These are phyloP conservation scores for Lepidothrix coronata DNA, from an alignment of 2,113 vertebrate genomes.

Conservation along the genomic window DNA sequence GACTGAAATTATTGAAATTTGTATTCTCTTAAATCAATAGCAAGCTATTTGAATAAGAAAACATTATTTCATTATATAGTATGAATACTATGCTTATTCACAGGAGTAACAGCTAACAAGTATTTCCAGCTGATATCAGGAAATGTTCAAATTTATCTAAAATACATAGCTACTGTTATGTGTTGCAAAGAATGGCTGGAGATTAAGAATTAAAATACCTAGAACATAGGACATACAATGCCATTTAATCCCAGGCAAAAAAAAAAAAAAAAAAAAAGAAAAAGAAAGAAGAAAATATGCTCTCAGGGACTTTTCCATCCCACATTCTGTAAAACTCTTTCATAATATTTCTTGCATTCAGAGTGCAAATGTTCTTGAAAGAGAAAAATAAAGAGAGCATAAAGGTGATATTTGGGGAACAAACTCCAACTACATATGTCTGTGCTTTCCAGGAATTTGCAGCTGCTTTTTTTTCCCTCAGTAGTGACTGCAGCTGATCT, in stretches of 20 bases:
- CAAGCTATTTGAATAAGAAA: background rate
- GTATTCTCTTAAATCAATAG: background rate
- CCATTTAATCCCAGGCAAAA: background rate
- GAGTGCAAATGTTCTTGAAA: background rate
- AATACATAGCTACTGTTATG: background rate
- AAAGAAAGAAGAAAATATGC: background rate
- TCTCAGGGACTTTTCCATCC: background rate
- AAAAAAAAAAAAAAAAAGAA: background rate
- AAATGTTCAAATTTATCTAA: background rate
- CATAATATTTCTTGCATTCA: background rate
- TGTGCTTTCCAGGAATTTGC: background rate
- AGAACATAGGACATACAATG: background rate
- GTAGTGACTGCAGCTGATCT: background rate
- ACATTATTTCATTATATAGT: background rate
- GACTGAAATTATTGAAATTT: background rate
- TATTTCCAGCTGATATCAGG: background rate
- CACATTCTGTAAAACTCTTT: background rate
- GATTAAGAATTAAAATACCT: background rate
- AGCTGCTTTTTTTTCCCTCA: background rate
- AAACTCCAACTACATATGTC: background rate
- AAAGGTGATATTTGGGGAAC: background rate
- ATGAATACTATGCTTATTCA: background rate
- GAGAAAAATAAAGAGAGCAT: background rate
- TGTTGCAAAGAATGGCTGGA: background rate
- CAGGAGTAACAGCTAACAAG: background rate